Evolutionary conservation across 1,140 invertebrate genomes (phyloP).

Genomic region (Meloidogyne hapla): DNA sequence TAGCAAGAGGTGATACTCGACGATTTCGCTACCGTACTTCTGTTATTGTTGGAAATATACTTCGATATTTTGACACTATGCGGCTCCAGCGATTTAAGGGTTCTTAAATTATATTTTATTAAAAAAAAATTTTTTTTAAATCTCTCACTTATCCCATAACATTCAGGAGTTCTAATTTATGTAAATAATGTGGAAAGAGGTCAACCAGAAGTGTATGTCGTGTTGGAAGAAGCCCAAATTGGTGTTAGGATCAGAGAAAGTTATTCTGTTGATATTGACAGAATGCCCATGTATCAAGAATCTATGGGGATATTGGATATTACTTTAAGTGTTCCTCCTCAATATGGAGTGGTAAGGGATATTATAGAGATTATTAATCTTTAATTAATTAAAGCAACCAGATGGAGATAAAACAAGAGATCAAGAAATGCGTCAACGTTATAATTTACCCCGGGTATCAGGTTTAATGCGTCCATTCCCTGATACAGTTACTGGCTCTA

Average conservation of each 20-base stretch:
- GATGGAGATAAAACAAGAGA: constrained; percentile 58
- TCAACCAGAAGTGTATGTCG: constrained; percentile 62
- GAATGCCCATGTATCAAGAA: constrained; percentile 62
- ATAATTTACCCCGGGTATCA: constrained; percentile 48
- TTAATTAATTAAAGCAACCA: constrained; percentile 40
- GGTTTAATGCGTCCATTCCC: constrained; percentile 54
- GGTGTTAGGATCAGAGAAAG: constrained; percentile 60
- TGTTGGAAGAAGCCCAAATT: constrained; percentile 64
- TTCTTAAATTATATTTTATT: background rate
- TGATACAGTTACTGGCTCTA: constrained; percentile 46
- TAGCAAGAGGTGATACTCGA: constrained; percentile 60
- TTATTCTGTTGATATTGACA: constrained; percentile 62
- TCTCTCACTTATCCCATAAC: constrained; percentile 1
- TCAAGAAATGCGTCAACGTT: constrained; percentile 47
- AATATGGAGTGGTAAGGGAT: constrained; percentile 58
- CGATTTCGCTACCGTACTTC: constrained; percentile 62
- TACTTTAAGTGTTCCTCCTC: constrained; percentile 57
- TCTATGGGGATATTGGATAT: constrained; percentile 62
- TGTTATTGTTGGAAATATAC: constrained; percentile 63
- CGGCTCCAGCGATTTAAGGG: constrained; percentile 60
- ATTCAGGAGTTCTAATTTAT: constrained; percentile 59
- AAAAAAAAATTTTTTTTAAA: background rate
- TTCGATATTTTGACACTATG: constrained; percentile 63
- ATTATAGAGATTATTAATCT: constrained; percentile 23
- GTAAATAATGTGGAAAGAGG: constrained; percentile 64